Conservation (phyloP, 1,140 invertebrate genomes). For the Tribolium madens region DNA sequence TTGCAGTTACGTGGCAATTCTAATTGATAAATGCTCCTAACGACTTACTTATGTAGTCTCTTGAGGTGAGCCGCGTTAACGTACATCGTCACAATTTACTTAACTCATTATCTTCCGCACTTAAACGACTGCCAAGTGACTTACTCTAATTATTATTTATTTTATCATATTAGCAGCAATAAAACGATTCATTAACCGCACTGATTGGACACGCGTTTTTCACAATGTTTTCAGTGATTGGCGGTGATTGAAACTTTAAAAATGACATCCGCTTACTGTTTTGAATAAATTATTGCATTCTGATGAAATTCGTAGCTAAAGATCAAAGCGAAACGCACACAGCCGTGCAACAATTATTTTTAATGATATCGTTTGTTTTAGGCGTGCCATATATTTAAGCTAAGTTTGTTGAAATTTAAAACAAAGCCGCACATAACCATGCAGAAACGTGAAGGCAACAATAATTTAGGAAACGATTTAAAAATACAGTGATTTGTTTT, state of each 20-base stretch:
- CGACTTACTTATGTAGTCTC: slow-evolving; percentile 30
- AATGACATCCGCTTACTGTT: slow-evolving; percentile 4
- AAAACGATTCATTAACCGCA: slow-evolving; percentile 10
- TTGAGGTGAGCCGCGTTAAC: slow-evolving; percentile 10
- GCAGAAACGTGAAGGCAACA: too few relatives aligned
- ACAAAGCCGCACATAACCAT: not conserved
- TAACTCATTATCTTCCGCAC: slow-evolving; percentile 10
- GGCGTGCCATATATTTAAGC: slow-evolving; percentile 4
- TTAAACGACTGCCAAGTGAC: slow-evolving; percentile 14
- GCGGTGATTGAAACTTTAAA: slow-evolving; percentile 3
- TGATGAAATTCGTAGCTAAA: not conserved
- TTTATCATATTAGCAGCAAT: not conserved
- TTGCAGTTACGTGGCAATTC: slow-evolving; percentile 29
- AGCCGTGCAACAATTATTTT: slow-evolving; percentile 30
- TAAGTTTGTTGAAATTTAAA: slow-evolving; percentile 11
- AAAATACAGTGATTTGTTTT: too few relatives aligned
- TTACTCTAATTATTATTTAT: slow-evolving; percentile 8
- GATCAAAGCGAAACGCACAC: slow-evolving; percentile 1
- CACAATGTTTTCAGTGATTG: slow-evolving; percentile 3
- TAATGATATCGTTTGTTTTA: slow-evolving; percentile 13
- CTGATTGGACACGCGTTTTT: not conserved
- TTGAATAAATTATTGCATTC: slow-evolving; percentile 21
- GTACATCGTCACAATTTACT: slow-evolving; percentile 16
- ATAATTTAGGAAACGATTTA: too few relatives aligned
- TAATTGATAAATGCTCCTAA: slow-evolving; percentile 36